Conservation (phyloP, 1,140 invertebrate species). For the Pachypeltis micranthus region DNA sequence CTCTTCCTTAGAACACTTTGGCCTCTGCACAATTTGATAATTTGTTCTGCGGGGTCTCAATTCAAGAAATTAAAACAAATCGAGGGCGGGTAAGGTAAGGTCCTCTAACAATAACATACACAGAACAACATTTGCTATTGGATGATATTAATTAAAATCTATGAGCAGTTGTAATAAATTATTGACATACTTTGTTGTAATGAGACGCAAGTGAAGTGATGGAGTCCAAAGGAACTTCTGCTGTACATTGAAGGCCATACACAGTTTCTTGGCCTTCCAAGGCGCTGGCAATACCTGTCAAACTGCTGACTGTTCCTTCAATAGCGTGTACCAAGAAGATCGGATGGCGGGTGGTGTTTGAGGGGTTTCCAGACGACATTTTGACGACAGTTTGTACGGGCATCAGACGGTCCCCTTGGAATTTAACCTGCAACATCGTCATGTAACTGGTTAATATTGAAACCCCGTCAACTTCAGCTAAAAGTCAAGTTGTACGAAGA, state of each 20-base stretch:
- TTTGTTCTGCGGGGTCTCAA: too few species aligned
- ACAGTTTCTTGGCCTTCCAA: conserved; percentile 53
- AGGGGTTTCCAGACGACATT: conserved; percentile 41
- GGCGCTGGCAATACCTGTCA: conserved; percentile 54
- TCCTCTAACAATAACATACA: too few species aligned
- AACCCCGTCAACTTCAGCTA: neutral
- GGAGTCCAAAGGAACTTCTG: conserved; percentile 54
- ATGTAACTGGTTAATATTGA: too few species aligned
- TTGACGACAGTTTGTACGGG: conserved; percentile 50
- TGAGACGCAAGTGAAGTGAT: conserved; percentile 62
- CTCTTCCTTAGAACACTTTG: too few species aligned
- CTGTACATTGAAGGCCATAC: conserved; percentile 81
- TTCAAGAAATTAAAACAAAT: neutral
- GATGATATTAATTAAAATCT: too few species aligned
- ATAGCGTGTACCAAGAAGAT: conserved; percentile 81
- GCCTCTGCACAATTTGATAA: too few species aligned
- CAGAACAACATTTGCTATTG: too few species aligned
- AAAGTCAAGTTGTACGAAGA: neutral
- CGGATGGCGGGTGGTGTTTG: conserved; percentile 35
- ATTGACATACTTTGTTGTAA: conserved; percentile 57
- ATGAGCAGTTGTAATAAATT: too few species aligned
- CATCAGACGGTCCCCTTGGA: conserved; percentile 42
- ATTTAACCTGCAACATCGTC: conserved; percentile 27
- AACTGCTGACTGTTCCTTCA: conserved; percentile 65
- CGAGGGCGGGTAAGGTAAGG: too few species aligned